Evolutionary conservation across 2,113 vertebrate genomes (phyloP), one percentile per base, ranked within the genome.

Genomic region (Ardeotis arabs): DNA sequence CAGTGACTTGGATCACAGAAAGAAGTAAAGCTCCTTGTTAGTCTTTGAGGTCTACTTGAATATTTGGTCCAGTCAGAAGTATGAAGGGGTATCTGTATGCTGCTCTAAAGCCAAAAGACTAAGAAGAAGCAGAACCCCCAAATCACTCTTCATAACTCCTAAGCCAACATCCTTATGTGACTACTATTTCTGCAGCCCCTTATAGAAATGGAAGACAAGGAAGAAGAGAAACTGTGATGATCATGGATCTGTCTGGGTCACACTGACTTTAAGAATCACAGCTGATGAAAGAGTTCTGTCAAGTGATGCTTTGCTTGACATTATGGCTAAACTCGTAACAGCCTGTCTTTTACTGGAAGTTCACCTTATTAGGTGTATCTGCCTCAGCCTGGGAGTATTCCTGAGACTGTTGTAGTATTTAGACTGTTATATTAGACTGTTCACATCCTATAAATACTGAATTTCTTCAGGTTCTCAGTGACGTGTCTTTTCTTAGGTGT

Each of bases 301-400:
- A 70, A 70, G 69, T 53, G 73, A 64, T 84, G 74, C 17, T 59
- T 77, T 68, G 29, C 60, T 91, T 91, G 68, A 19, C 39, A 3
- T 29, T 50, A 69, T 91, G 56, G 39, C 69, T 72, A 59, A 70
- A 67, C 7, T 56, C 39, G 3, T 58, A 67, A 6, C 9, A 80
- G 56, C 49, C 56, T 69, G 52, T 47, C 5, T 52, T 78, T 86
- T 37, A 23, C 35, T 75, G 73, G 83, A 81, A 60, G 72, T 78
- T 97, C 78, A 62, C 75, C 68, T 76, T 68, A 74, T 29, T 66
- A 41, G 91, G 73, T 95, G 60, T 78, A 47, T 59, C 75, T 84
- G 14, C 50, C 1, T 1, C 37, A 62, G 12, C 56, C 55, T 84
- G 44, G n/a, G 35, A 82, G 31, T 62, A 25, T 70, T 87, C 35